Evolutionary conservation across 1,140 invertebrate genomes (phyloP).

Genomic region (Drosophila teissieri): DNA sequence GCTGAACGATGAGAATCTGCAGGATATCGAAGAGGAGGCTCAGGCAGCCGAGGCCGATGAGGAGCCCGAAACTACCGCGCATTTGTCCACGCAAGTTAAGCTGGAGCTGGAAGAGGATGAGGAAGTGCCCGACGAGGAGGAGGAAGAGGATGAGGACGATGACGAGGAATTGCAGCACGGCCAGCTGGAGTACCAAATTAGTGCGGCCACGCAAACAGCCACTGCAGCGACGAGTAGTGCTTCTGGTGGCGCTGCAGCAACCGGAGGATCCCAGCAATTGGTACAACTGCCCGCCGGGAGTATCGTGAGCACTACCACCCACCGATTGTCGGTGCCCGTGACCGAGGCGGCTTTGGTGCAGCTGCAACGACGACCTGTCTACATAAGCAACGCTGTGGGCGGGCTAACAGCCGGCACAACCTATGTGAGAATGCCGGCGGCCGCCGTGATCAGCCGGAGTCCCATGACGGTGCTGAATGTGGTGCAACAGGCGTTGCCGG

Average conservation of each 20-base stretch:
- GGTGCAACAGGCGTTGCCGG: slow-evolving; percentile 71
- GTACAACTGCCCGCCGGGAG: slow-evolving; percentile 76
- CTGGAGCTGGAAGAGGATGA: slow-evolving; percentile 71
- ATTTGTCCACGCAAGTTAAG: slow-evolving; percentile 62
- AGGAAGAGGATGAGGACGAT: slow-evolving; percentile 57
- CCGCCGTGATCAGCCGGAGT: slow-evolving; percentile 75
- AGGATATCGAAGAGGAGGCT: slow-evolving; percentile 81
- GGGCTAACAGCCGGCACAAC: slow-evolving; percentile 63
- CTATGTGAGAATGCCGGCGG: slow-evolving; percentile 76
- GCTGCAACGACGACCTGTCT: slow-evolving; percentile 77
- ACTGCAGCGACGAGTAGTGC: slow-evolving; percentile 20
- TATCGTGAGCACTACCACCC: slow-evolving; percentile 75
- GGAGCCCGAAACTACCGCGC: slow-evolving; percentile 61
- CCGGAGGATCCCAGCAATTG: slow-evolving; percentile 54
- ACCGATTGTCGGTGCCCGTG: slow-evolving; percentile 69
- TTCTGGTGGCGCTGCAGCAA: background rate
- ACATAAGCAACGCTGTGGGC: slow-evolving; percentile 77
- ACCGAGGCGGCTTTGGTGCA: slow-evolving; percentile 75
- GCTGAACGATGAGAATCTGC: slow-evolving; percentile 79
- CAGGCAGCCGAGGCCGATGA: slow-evolving; percentile 80
- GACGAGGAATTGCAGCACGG: slow-evolving; percentile 46
- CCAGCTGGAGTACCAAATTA: slow-evolving; percentile 57
- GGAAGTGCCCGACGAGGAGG: slow-evolving; percentile 60
- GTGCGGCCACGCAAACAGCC: slow-evolving; percentile 5
- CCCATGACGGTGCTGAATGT: slow-evolving; percentile 83